These are phyloP conservation scores for Clarias magur DNA, from an alignment of 2,113 vertebrate species.

Conservation along the genomic window DNA sequence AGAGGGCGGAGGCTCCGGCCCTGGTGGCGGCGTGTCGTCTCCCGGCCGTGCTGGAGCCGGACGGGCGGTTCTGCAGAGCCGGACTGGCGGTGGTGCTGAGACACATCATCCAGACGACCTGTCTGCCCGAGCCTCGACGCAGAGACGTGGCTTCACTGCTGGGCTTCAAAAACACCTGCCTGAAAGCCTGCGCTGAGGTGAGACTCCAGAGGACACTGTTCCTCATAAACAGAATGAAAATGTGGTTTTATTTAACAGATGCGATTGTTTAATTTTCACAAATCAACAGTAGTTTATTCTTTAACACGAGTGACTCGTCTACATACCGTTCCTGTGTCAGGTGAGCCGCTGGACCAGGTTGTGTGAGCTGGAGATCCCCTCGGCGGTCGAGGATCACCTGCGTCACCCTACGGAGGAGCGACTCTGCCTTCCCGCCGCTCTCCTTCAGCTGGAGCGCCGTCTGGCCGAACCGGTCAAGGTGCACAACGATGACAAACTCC, in stretches of 20 bases:
- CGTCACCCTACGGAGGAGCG: constrained; percentile 57
- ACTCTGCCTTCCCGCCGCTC: constrained; percentile 74
- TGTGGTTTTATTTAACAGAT: background rate
- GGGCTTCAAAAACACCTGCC: constrained; percentile 96
- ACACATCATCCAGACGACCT: constrained; percentile 81
- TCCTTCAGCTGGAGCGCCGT: constrained; percentile 83
- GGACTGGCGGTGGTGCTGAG: constrained; percentile 92
- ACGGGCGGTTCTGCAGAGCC: constrained; percentile 82
- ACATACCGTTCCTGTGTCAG: constrained; percentile 64
- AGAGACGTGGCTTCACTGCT: constrained; percentile 82
- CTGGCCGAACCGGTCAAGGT: constrained; percentile 90
- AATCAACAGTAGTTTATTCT: background rate
- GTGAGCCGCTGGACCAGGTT: constrained; percentile 96
- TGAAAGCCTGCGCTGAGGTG: constrained; percentile 98
- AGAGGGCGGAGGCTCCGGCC: constrained; percentile 71
- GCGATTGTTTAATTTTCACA: background rate
- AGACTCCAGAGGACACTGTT: constrained; percentile 52
- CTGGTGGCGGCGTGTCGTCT: constrained; percentile 83
- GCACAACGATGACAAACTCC: constrained; percentile 96
- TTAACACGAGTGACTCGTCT: background rate
- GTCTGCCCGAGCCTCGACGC: constrained; percentile 73
- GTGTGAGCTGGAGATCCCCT: constrained; percentile 91
- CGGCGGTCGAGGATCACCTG: constrained; percentile 83
- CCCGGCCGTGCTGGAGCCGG: constrained; percentile 79
- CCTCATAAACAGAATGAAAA: background rate